phyloP scores from a whole-genome alignment of 2,797 vertebrate species.

The Nannoperca obscura region DNA sequence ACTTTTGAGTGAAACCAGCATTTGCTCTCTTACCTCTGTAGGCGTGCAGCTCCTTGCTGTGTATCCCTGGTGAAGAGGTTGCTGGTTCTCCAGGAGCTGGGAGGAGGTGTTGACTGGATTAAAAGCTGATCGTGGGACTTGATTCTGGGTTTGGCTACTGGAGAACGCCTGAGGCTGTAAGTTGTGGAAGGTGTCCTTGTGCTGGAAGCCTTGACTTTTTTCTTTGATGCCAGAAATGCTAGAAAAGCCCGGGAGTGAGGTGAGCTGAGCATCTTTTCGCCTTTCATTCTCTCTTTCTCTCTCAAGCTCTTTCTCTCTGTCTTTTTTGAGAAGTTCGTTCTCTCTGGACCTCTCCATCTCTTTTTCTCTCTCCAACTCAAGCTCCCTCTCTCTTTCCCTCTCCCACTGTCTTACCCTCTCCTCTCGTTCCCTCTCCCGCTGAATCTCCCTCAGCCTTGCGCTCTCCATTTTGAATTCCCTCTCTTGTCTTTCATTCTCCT shows the following conservation, averaged over 20 bases:
- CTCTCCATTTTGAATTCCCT: conserved; percentile 55
- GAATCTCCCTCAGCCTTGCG: conserved; percentile 54
- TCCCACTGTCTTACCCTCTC: conserved; percentile 58
- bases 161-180: conserved; percentile 46
- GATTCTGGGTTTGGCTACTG: conserved; percentile 48
- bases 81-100: conserved; percentile 56
- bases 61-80: conserved; percentile 53
- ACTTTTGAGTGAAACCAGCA: neutral
- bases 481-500: conserved; percentile 65
- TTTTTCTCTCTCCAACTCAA: conserved; percentile 56
- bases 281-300: conserved; percentile 34
- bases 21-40: conserved; percentile 77
- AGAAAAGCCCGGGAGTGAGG: conserved; percentile 56
- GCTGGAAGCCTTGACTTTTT: conserved; percentile 51
- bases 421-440: conserved; percentile 60
- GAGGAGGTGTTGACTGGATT: conserved; percentile 65
- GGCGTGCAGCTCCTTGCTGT: conserved; percentile 71
- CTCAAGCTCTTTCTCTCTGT: conserved; percentile 53
- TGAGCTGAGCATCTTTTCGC: conserved; percentile 49
- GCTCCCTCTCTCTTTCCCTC: conserved; percentile 54
- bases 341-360: conserved; percentile 59
- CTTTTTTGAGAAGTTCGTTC: conserved; percentile 42
- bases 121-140: conserved; percentile 79
- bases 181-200: conserved; percentile 43
- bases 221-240: conserved; percentile 40